These are phyloP conservation scores for Ceratina calcarata DNA, from an alignment of 1,140 invertebrate species.

Conservation along the genomic window DNA sequence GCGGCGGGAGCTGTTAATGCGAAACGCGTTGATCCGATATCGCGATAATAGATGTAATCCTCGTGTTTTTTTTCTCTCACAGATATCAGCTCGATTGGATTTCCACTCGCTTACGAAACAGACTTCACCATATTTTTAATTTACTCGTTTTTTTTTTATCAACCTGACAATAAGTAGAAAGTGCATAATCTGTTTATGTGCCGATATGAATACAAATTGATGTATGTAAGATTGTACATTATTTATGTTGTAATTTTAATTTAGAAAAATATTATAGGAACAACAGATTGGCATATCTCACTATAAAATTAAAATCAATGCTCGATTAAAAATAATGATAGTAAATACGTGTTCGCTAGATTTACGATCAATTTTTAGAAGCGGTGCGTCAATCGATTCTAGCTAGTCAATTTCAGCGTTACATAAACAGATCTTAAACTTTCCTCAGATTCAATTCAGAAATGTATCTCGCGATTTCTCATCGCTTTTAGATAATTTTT, in stretches of 20 bases:
- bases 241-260: not conserved
- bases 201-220: not conserved
- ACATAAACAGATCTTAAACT: conserved; percentile 45
- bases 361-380: conserved; percentile 29
- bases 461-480: conserved; percentile 4
- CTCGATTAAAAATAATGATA: too few species aligned
- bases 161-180: not conserved
- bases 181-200: not conserved
- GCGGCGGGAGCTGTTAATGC: conserved; percentile 22
- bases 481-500: conserved; percentile 15
- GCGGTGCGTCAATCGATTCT: conserved; percentile 1
- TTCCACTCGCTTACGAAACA: conserved; percentile 19
- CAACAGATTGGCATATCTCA: too few species aligned
- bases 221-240: too few species aligned
- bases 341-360: not conserved
- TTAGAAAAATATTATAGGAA: too few species aligned
- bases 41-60: conserved; percentile 12
- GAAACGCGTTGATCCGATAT: conserved; percentile 8
- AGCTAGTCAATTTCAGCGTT: conserved; percentile 30
- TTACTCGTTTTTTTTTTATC: not conserved
- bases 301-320: too few species aligned
- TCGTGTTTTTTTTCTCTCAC: not conserved
- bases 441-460: conserved; percentile 14
- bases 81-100: conserved; percentile 1
- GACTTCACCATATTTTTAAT: not conserved